Evolutionary conservation across 2,797 vertebrate species (phyloP), one percentile per base, ranked within the genome.

Genomic region (Propithecus deckenii): DNA sequence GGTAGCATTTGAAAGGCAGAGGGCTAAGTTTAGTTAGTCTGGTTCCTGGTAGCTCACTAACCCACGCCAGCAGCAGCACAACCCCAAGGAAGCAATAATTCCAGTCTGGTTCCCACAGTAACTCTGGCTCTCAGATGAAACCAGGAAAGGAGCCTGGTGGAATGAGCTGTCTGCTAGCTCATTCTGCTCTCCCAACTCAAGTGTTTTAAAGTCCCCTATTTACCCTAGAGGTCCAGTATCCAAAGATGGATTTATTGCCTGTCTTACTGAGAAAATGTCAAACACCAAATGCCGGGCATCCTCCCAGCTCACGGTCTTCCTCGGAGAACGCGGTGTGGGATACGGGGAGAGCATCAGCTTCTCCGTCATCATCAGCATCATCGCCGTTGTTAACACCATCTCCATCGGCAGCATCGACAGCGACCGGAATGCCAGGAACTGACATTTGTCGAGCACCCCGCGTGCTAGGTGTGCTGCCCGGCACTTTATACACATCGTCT

Each of bases 221-320:
- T 63, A 38, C 8, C 38, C 20, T 7, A 12, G 13, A 7, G 23
- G 4, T 4, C 8, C 35, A 17, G 2, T 23, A 17, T 38, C 78
- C 50, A 59, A 63, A 71, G 43, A 22, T 43, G 63, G 28, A 23
- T 7, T 48, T 75, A 20, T 30, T 23, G 14, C 46, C 67, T 69
- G 55, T 46, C 17, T 89, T 28, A 78, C 67, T 84, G 69, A 83
- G 69, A 91, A 93, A 81, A 63, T 13, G 28, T 46, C 74, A 59
- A 76, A 22, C 6, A 41, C 13, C 15, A 7, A 74, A 13, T 25
- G n/a, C 48, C 3, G 7, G 52, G 28, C 20, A 11, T 11, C 6
- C 15, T 67, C 57, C 46, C 46, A 87, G 32, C 57, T 52, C 15
- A 0, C 1, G 7, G 20, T 30, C 14, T 52, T 86, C 75, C 46